Base-by-base conservation (phyloP, 2,113 vertebrate genomes). In the Cavia aperea region DNA sequence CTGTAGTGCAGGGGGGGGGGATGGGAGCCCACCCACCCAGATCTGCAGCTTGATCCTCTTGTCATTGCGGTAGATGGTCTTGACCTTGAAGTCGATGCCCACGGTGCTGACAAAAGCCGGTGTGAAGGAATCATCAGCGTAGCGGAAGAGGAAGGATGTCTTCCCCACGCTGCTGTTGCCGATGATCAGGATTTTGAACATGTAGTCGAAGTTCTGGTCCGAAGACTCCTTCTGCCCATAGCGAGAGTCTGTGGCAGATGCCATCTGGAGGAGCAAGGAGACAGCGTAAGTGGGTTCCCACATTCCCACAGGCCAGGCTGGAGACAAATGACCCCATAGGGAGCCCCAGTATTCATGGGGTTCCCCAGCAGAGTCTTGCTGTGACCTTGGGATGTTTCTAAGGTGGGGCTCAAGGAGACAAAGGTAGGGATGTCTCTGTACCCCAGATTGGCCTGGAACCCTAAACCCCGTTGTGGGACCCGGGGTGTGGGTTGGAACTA, bases 171-270 rank as follows among this genome's bases (percentile, higher is more conserved):
- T 98, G 97, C 98, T 98, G 97, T 99, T 99, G 33, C 98, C 98
- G 0, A 99, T 99, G 94, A 99, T 99, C 87, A 99, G 97, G 97
- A 99, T 98, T 95, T 99, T 99, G 97, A 99, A 99, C 98, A 99
- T 99, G 96, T 98, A 98, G 81, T 99, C 98, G 58, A 99, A 99
- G 97, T 98, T 98, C 97, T 98, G 98, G 79, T 98, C 98, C 0
- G 98, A 97, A 68, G 98, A 98, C 78, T 99, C 98, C 97, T 98
- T 98, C 97, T 98, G 98, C 93, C 99, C 99, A 21, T 98, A 99
- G 90, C 98, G 98, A 16, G 99, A 98, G 90, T 99, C 98, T 92
- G 98, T 99, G 96, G 98, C 99, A 0, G 99, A 99, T 60, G 99
- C 99, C 99, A 99, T 99, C 99, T 99, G 97, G 39, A 77, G 62